A percentile compares a stretch with the other conserved stretches of the same genome.
These are phyloP conservation scores for Chlorops oryzae DNA, from an alignment of 1,140 invertebrate species.

Conservation along the genomic window DNA sequence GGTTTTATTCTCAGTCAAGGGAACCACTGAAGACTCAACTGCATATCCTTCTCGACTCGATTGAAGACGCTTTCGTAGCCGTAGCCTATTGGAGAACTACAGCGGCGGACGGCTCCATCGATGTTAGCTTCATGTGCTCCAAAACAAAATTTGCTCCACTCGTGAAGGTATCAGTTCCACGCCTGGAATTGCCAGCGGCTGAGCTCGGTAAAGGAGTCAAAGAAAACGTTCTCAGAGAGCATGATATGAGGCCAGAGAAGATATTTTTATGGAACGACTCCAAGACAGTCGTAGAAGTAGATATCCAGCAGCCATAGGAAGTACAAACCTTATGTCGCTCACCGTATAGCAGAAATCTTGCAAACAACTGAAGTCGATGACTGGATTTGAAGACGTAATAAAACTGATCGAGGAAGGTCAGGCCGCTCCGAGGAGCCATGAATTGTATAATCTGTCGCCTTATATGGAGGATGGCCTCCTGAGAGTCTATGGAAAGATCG, in stretches of 20 bases:
- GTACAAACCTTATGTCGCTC: conserved; percentile 2
- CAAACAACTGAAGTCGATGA: background rate
- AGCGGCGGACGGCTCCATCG: background rate
- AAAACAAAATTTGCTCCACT: conserved; percentile 2
- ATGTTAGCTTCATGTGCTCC: background rate
- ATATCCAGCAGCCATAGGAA: background rate
- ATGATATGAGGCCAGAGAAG: background rate
- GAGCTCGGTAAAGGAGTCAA: background rate
- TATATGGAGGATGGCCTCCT: no score
- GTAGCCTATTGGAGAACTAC: conserved; percentile 1
- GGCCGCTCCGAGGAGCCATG: no score
- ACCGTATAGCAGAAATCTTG: conserved; percentile 3
- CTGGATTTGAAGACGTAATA: background rate
- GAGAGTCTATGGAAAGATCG: no score
- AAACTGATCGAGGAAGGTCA: no score
- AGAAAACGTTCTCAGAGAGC: background rate
- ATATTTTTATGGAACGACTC: background rate
- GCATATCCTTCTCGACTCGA: conserved; percentile 2
- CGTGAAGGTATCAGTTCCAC: background rate
- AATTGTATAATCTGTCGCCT: no score
- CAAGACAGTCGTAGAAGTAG: background rate
- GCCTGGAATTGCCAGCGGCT: conserved; percentile 3
- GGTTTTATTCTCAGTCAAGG: background rate
- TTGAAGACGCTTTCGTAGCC: conserved; percentile 1
- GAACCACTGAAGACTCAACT: background rate